phyloP scores from a whole-genome alignment of 2,797 vertebrate genomes.

The Pseudopleuronectes americanus region DNA sequence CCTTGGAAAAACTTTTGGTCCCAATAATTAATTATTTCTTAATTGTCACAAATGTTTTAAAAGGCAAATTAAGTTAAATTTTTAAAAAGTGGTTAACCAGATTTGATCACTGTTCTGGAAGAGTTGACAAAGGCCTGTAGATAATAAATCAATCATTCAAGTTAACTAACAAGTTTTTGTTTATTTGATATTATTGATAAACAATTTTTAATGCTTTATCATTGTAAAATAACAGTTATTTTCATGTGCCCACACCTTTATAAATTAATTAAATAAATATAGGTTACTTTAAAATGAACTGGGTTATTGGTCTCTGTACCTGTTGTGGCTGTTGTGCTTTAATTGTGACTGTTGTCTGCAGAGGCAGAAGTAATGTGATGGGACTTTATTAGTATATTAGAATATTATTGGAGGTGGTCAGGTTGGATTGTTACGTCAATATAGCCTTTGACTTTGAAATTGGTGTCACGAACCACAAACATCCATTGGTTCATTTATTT shows the following conservation, averaged over 20 bases:
- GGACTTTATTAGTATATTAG: no score
- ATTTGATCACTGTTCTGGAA: not conserved
- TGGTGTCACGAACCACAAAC: no score
- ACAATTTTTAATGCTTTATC: no score
- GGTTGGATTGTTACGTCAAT: not conserved
- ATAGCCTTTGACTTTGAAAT: no score
- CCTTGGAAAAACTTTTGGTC: constrained; percentile 37
- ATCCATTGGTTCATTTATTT: no score
- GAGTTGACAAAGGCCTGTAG: no score
- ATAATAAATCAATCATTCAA: no score
- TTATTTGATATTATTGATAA: not conserved
- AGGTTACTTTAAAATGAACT: no score
- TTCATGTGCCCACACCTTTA: no score
- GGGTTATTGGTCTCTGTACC: not conserved
- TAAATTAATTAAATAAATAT: no score
- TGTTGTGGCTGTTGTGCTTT: not conserved
- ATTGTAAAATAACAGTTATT: not conserved
- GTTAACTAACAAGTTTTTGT: not conserved
- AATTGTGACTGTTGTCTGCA: not conserved
- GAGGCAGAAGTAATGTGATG: no score
- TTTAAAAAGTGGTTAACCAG: not conserved
- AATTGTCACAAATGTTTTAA: constrained; percentile 2
- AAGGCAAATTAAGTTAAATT: not conserved
- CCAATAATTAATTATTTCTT: constrained; percentile 32
- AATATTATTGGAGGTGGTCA: constrained; percentile 5